Conservation (phyloP, 2,113 vertebrate genomes). For the Polypterus senegalus region DNA sequence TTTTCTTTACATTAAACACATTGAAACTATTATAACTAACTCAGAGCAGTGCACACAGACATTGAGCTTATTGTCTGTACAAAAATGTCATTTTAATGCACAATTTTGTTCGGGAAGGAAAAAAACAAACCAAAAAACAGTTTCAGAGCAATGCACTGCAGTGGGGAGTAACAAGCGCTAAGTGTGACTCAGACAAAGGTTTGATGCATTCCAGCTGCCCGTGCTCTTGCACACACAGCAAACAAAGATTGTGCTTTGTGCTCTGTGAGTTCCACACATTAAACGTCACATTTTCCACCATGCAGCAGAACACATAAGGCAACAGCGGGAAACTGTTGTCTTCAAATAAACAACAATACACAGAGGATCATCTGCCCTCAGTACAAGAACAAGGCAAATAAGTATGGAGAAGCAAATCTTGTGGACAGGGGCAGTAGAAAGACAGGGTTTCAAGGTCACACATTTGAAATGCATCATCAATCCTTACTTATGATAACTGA, state of each 20-base stretch:
- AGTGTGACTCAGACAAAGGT: neutral
- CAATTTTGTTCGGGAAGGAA: neutral
- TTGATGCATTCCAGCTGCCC: neutral
- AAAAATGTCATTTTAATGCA: neutral
- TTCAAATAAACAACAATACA: neutral
- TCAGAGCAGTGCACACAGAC: too few species aligned
- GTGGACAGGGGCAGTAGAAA: conserved; percentile 1
- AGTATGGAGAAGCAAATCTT: conserved; percentile 6
- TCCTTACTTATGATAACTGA: neutral
- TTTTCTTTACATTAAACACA: too few species aligned
- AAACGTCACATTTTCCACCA: neutral
- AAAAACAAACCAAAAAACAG: neutral
- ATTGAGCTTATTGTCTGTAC: too few species aligned
- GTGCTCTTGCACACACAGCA: neutral
- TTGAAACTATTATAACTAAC: too few species aligned
- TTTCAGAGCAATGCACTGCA: neutral
- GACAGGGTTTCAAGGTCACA: conserved; percentile 3
- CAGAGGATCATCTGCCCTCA: neutral
- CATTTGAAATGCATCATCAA: neutral
- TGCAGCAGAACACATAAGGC: neutral
- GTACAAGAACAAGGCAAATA: neutral
- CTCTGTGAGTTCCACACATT: neutral
- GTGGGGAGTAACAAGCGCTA: neutral
- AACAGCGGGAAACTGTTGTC: neutral
- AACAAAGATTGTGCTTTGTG: neutral